phyloP scores from a whole-genome alignment of 2,113 vertebrate genomes.

The Talpa occidentalis region DNA sequence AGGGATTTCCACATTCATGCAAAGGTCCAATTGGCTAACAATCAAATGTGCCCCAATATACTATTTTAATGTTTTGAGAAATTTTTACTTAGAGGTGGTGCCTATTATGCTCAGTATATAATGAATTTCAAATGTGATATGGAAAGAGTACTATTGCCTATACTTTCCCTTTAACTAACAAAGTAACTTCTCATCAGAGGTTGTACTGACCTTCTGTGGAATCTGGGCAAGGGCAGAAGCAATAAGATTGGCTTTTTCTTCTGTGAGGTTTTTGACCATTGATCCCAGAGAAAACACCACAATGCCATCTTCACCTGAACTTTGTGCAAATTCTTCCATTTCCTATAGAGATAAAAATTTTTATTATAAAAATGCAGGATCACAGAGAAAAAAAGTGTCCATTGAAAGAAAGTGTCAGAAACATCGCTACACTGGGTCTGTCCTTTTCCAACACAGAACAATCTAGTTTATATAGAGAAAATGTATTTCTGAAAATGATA shows the following conservation, averaged over 20 bases:
- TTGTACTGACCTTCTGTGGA: conserved; percentile 91
- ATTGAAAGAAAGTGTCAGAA: not conserved
- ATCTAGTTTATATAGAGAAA: not conserved
- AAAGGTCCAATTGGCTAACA: not conserved
- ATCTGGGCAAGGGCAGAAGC: conserved; percentile 92
- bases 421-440: not conserved
- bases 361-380: not conserved
- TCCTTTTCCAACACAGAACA: not conserved
- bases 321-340: conserved; percentile 94
- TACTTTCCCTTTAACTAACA: accelerated
- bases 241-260: conserved; percentile 89
- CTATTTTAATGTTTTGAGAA: not conserved
- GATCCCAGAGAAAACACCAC: conserved; percentile 93
- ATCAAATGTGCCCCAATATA: not conserved
- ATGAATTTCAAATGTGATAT: not conserved
- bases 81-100: not conserved
- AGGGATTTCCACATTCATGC: not conserved
- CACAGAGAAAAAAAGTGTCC: not conserved
- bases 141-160: not conserved
- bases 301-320: conserved; percentile 91
- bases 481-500: not conserved
- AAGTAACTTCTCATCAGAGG: not conserved
- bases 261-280: conserved; percentile 89
- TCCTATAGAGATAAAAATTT: conserved; percentile 84
- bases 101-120: not conserved